Conservation (phyloP, 2,113 vertebrate species). For the Apus apus region DNA sequence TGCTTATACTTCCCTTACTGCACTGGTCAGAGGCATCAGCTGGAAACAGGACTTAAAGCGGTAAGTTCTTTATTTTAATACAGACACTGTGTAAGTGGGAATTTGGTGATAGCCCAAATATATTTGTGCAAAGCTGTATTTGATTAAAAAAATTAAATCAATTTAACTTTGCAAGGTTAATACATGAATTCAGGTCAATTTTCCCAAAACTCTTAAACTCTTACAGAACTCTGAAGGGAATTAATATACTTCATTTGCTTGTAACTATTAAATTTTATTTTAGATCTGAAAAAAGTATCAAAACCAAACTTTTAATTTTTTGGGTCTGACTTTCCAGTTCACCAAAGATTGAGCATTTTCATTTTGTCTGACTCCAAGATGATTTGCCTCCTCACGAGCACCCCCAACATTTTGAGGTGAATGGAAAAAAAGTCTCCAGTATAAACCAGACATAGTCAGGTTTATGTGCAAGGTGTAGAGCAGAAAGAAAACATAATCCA, state of each 20-base stretch:
- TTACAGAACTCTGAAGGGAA: neutral
- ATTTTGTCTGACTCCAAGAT: neutral
- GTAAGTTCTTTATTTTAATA: neutral
- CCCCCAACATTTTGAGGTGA: neutral
- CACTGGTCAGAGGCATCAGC: neutral
- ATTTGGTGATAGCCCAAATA: neutral
- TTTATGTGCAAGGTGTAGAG: neutral
- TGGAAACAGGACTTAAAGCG: neutral
- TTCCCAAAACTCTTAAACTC: neutral
- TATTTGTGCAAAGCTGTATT: neutral
- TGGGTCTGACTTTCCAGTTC: neutral
- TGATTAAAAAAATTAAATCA: neutral
- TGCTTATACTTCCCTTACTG: neutral
- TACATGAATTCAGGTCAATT: neutral
- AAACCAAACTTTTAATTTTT: neutral
- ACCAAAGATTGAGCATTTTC: neutral
- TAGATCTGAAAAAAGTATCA: neutral
- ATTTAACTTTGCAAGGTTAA: fast-evolving
- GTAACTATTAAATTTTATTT: neutral
- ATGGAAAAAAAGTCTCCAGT: neutral
- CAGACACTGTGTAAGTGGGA: neutral
- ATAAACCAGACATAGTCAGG: neutral
- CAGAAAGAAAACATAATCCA: neutral
- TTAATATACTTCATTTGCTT: neutral
- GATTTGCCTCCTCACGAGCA: neutral